Percentiles rank a stretch among this genome's conserved stretches.
Evolutionary conservation across 2,888 invertebrate genomes (phyloP).

Genomic region (Habrosyne pyritoides): DNA sequence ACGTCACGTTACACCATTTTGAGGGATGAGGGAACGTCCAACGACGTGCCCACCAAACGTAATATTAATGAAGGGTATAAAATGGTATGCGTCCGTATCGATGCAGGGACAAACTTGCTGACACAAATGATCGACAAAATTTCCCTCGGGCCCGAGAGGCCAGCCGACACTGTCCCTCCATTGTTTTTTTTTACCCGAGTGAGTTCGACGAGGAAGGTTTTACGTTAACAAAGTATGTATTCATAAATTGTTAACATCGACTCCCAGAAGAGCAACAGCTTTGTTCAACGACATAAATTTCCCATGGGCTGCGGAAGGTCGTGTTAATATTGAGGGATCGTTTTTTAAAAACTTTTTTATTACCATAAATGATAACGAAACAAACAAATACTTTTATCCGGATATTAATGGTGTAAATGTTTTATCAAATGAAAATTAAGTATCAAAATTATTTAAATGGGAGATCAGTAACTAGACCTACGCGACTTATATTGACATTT

Average conservation of each 20-base stretch:
- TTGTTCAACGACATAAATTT: conserved; percentile 45
- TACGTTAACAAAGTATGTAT: conserved; percentile 42
- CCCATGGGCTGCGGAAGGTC: conserved; percentile 44
- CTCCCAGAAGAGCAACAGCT: conserved; percentile 33
- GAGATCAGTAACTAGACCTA: too few relatives aligned
- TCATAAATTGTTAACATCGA: conserved; percentile 46
- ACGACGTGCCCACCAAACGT: neutral
- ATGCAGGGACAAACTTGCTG: conserved; percentile 48
- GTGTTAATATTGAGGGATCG: conserved; percentile 17
- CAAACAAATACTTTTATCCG: neutral
- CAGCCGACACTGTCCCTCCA: conserved; percentile 32
- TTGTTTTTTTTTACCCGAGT: conserved; percentile 46
- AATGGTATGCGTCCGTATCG: conserved; percentile 38
- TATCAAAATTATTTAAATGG: too few relatives aligned
- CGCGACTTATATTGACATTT: too few relatives aligned
- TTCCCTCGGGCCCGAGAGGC: conserved; percentile 45
- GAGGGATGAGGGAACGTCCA: neutral
- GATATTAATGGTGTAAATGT: neutral
- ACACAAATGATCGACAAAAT: conserved; percentile 59
- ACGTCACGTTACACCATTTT: conserved; percentile 4
- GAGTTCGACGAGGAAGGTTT: conserved; percentile 32
- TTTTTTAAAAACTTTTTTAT: conserved; percentile 12
- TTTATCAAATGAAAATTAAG: too few relatives aligned
- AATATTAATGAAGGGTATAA: conserved; percentile 14
- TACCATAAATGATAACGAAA: neutral